A percentile compares a stretch with the other conserved stretches of the same genome.
Conservation (phyloP, 92 coral and sea anemone genomes). For the Phenganax subtilis region DNA sequence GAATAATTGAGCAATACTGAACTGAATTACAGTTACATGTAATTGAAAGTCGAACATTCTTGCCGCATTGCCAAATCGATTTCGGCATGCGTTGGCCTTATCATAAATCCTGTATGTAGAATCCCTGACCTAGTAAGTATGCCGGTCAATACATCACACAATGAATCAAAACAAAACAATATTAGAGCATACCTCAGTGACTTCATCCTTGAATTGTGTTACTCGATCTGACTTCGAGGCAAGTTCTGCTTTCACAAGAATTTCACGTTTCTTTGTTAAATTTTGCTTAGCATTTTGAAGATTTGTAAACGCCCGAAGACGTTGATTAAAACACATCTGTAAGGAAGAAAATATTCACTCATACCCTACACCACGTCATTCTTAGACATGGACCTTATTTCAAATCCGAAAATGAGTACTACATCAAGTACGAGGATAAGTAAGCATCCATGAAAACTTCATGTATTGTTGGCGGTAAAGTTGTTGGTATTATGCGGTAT, state of each 20-base stretch:
- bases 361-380: neutral
- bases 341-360: neutral
- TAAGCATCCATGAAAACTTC: neutral
- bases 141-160: neutral
- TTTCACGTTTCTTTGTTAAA: conserved; percentile 88
- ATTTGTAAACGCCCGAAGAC: conserved; percentile 74
- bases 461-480: neutral
- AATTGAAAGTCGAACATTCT: no score
- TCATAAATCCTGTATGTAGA: no score
- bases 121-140: no score
- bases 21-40: no score
- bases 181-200: conserved; percentile 63
- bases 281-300: conserved; percentile 94
- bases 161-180: neutral
- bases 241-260: conserved; percentile 77
- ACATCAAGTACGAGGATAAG: no score
- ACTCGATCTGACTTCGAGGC: conserved; percentile 89
- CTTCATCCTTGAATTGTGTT: conserved; percentile 94
- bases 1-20: no score
- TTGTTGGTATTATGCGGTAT: no score
- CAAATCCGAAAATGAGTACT: neutral
- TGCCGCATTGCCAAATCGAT: no score
- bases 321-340: conserved; percentile 88
- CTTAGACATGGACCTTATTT: neutral
- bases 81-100: no score